Conservation (phyloP, 2,113 vertebrate genomes). For the Paracanthobrama guichenoti region DNA sequence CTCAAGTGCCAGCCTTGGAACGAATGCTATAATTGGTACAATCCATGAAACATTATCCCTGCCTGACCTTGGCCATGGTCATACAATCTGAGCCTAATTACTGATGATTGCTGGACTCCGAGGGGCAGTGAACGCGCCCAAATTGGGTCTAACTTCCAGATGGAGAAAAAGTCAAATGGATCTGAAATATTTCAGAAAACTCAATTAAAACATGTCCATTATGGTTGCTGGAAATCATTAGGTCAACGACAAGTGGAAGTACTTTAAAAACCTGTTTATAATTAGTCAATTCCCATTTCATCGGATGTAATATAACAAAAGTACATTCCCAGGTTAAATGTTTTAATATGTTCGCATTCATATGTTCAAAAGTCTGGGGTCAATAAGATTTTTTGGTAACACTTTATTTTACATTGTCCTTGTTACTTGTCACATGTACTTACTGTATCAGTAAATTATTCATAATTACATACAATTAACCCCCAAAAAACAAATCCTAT, state of each 20-base stretch:
- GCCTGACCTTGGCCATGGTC: conserved; percentile 54
- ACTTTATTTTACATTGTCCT: no score
- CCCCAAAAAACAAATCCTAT: no score
- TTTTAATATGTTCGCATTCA: no score
- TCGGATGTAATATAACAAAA: neutral
- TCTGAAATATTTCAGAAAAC: conserved; percentile 45
- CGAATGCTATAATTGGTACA: conserved; percentile 57
- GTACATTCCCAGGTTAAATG: neutral
- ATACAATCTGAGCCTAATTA: conserved; percentile 55
- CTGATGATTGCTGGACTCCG: conserved; percentile 53
- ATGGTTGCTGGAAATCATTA: conserved; percentile 16
- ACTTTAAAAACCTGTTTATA: neutral
- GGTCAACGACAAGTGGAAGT: conserved; percentile 8
- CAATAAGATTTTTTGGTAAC: neutral
- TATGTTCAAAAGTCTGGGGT: neutral
- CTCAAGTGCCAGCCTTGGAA: conserved; percentile 54
- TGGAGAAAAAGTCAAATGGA: conserved; percentile 41
- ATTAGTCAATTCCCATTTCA: neutral
- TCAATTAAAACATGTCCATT: conserved; percentile 30
- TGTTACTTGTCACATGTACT: no score
- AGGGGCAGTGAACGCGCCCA: conserved; percentile 47
- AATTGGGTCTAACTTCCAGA: conserved; percentile 54
- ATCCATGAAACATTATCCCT: conserved; percentile 55
- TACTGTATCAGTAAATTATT: no score
- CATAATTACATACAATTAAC: no score